These are phyloP conservation scores for Acrossocheilus fasciatus DNA, from an alignment of 2,797 vertebrate species.

Conservation along the genomic window DNA sequence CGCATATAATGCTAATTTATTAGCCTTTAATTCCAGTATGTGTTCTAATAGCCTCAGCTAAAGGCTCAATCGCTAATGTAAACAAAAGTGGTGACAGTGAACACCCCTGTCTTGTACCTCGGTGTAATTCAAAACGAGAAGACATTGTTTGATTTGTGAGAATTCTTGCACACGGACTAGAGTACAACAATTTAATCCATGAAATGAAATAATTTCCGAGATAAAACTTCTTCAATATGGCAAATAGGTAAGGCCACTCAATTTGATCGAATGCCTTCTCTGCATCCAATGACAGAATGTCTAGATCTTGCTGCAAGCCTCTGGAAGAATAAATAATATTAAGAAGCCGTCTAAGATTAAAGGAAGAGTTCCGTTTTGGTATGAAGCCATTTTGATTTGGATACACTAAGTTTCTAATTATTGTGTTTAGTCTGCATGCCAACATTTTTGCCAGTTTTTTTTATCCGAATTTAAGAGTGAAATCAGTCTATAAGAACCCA, in stretches of 20 bases:
- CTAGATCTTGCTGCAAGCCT: not conserved
- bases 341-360: not conserved
- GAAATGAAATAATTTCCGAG: not conserved
- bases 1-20: not conserved
- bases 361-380: not conserved
- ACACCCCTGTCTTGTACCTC: too few relatives aligned
- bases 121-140: too few relatives aligned
- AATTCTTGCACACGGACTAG: too few relatives aligned
- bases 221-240: constrained; percentile 9
- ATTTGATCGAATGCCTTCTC: constrained; percentile 32
- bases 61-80: too few relatives aligned
- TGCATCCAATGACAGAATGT: constrained; percentile 15
- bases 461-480: constrained; percentile 9
- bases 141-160: too few relatives aligned
- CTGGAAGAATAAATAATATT: constrained; percentile 26
- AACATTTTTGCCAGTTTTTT: constrained; percentile 27
- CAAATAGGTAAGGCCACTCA: constrained; percentile 30
- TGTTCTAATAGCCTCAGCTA: too few relatives aligned
- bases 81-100: too few relatives aligned
- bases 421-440: constrained; percentile 1
- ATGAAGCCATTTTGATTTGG: constrained; percentile 32
- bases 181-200: too few relatives aligned
- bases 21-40: too few relatives aligned
- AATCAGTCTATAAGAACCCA: not conserved
- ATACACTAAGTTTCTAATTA: constrained; percentile 11